Evolutionary conservation across 1,140 invertebrate genomes (phyloP).

Genomic region (Ceratina australensis): DNA sequence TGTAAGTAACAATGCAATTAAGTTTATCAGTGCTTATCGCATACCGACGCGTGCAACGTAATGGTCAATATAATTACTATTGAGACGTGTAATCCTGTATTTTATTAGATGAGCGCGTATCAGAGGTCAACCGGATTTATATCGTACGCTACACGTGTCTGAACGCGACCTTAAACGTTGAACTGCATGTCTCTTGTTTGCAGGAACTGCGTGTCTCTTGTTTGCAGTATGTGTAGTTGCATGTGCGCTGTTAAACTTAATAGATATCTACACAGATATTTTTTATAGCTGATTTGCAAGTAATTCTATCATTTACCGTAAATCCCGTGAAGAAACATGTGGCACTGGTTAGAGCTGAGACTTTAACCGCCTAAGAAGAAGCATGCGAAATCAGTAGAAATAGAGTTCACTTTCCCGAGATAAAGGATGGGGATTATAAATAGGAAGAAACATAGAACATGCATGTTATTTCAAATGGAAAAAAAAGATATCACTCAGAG

Average conservation of each 20-base stretch:
- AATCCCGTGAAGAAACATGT: slow-evolving; percentile 55
- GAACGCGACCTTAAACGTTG: neutral
- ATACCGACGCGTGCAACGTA: too few species aligned
- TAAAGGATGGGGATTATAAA: neutral
- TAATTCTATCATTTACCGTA: slow-evolving; percentile 53
- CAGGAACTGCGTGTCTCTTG: neutral
- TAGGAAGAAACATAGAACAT: neutral
- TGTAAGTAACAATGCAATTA: too few species aligned
- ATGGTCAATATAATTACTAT: too few species aligned
- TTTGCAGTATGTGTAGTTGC: neutral
- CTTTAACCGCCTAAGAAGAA: slow-evolving; percentile 72
- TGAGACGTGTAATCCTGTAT: too few species aligned
- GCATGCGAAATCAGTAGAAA: slow-evolving; percentile 68
- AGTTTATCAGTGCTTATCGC: too few species aligned
- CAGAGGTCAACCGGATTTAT: too few species aligned
- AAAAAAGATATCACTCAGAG: neutral
- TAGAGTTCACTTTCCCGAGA: slow-evolving; percentile 9
- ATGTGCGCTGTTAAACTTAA: neutral
- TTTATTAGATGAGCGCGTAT: too few species aligned
- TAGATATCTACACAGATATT: neutral
- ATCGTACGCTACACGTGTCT: too few species aligned
- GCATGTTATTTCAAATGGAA: slow-evolving; percentile 18
- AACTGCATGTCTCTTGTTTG: neutral
- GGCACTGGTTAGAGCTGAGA: slow-evolving; percentile 70
- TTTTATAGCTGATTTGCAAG: slow-evolving; percentile 11